A percentile compares a stretch with the other conserved stretches of the same genome.
These are phyloP conservation scores for Poeciliopsis presidionis DNA, from an alignment of 2,797 vertebrate species.

Conservation along the genomic window DNA sequence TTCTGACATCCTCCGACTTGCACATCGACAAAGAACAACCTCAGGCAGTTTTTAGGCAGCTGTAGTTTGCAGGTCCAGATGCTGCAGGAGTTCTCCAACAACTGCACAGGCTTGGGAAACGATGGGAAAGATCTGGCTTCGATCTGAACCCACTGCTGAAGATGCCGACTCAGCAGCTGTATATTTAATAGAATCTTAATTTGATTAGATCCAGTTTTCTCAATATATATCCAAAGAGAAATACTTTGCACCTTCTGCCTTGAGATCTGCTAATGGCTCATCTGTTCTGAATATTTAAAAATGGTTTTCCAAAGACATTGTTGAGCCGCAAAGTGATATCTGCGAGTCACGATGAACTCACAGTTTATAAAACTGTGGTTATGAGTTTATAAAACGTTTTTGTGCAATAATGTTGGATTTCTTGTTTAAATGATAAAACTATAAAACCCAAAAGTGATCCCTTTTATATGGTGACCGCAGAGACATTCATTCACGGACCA, in stretches of 20 bases:
- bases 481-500: neutral
- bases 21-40: neutral
- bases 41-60: neutral
- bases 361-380: too few relatives aligned
- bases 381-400: neutral
- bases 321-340: neutral
- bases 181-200: constrained; percentile 1
- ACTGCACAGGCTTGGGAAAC: neutral
- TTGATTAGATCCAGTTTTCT: neutral
- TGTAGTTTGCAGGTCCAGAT: neutral
- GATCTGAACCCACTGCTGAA: neutral
- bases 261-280: neutral
- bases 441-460: neutral
- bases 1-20: neutral
- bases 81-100: neutral
- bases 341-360: neutral
- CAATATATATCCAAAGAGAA: neutral
- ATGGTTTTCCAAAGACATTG: neutral
- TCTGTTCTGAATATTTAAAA: neutral
- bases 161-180: neutral
- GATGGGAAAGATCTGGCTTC: constrained; percentile 4
- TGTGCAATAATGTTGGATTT: neutral
- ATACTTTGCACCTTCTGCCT: neutral
- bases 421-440: neutral
- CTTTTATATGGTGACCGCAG: neutral